A percentile compares a stretch with the other conserved stretches of the same genome.
phyloP scores from a whole-genome alignment of 1,140 invertebrate genomes.

The Diplogasteroides magnus region DNA sequence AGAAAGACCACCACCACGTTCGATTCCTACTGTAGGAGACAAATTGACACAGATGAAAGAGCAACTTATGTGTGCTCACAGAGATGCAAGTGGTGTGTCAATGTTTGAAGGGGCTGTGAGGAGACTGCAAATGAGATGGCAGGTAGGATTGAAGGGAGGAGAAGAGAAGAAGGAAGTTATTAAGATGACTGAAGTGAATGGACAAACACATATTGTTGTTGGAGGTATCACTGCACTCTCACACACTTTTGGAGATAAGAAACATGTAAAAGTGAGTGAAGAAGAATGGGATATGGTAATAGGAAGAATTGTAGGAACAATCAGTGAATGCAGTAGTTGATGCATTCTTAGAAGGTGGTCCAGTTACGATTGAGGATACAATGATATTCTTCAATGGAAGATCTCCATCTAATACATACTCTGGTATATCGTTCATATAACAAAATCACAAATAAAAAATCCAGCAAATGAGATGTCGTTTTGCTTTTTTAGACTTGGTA shows the following conservation, averaged over 20 bases:
- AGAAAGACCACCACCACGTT: background rate
- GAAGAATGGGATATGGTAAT: background rate
- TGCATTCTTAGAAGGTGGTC: background rate
- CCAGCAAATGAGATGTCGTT: too few species aligned
- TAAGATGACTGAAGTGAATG: background rate
- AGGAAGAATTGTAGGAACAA: background rate
- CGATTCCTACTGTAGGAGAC: background rate
- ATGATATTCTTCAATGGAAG: background rate
- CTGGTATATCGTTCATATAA: background rate
- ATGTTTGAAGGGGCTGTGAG: background rate
- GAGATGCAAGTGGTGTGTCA: background rate
- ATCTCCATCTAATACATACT: background rate
- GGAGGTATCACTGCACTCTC: too few species aligned
- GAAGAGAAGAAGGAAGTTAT: background rate
- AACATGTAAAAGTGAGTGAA: background rate
- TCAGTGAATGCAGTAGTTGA: background rate
- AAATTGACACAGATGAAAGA: background rate
- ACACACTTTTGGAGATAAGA: too few species aligned
- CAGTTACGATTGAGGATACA: background rate
- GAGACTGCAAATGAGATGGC: background rate
- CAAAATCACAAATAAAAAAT: too few species aligned
- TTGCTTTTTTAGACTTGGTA: background rate
- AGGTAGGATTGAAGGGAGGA: background rate
- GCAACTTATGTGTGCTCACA: background rate
- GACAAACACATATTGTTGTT: too few species aligned